phyloP scores from a whole-genome alignment of 2,113 vertebrate genomes.

The Sitta europaea region DNA sequence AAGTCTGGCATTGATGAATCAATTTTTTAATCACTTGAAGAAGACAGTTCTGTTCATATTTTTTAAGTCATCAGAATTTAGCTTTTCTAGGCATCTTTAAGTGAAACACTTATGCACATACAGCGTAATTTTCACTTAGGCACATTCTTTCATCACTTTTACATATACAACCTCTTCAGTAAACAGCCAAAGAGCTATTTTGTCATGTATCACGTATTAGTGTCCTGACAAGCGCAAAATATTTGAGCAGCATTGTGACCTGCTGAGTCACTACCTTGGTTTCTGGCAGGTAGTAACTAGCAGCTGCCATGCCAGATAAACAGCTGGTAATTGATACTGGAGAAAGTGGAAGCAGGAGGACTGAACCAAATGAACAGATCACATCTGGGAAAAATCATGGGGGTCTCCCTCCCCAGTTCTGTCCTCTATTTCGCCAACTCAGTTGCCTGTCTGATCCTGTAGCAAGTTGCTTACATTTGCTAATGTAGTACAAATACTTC shows the following conservation, averaged over 20 bases:
- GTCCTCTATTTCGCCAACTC: not conserved
- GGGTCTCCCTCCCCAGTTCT: not conserved
- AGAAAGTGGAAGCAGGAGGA: not conserved
- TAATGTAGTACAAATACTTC: not conserved
- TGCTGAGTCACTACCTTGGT: not conserved
- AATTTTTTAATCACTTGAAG: not conserved
- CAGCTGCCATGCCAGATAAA: not conserved
- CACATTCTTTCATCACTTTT: not conserved
- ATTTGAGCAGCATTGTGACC: not conserved
- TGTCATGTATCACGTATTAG: fast-evolving
- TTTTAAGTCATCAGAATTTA: not conserved
- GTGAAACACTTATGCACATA: not conserved
- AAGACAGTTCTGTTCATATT: not conserved
- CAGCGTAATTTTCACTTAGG: not conserved
- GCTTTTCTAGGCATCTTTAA: not conserved
- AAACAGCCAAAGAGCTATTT: not conserved
- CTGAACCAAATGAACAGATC: not conserved
- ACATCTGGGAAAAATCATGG: not conserved
- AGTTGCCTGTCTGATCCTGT: not conserved
- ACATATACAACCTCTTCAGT: not conserved
- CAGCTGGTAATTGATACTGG: not conserved
- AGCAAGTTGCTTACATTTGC: not conserved
- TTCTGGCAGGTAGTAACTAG: not conserved
- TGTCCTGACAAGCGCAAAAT: fast-evolving
- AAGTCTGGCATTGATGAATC: not conserved